A percentile compares a stretch with the other conserved stretches of the same genome.
Evolutionary conservation across 2,797 vertebrate genomes (phyloP).

Genomic region (Bradypodion ventrale): DNA sequence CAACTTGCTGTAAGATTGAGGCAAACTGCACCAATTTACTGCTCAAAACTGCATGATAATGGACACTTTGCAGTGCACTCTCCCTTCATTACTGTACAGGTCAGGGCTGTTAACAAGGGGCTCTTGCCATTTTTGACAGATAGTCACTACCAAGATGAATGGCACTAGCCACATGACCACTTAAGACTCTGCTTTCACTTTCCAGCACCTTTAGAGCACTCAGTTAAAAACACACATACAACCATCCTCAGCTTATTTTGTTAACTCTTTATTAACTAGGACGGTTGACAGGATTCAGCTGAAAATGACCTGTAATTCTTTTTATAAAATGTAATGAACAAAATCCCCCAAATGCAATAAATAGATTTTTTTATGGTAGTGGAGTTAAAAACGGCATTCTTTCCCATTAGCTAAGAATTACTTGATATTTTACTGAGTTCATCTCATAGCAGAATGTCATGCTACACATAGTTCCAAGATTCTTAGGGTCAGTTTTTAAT

Average conservation of each 20-base stretch:
- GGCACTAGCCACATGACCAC: constrained; percentile 88
- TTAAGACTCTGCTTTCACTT: constrained; percentile 84
- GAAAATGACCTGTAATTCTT: constrained; percentile 60
- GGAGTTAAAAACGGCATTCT: constrained; percentile 49
- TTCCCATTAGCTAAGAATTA: constrained; percentile 12
- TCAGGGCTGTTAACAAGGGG: constrained; percentile 87
- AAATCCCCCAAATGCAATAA: constrained; percentile 35
- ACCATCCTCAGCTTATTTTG: constrained; percentile 70
- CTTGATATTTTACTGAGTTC: constrained; percentile 24
- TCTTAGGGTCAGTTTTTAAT: constrained; percentile 1
- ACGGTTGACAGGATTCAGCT: constrained; percentile 70
- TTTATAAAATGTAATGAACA: constrained; percentile 48
- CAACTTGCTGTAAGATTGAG: constrained; percentile 85
- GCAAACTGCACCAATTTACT: constrained; percentile 92
- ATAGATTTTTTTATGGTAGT: constrained; percentile 47
- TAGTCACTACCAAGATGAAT: constrained; percentile 86
- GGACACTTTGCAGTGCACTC: constrained; percentile 85
- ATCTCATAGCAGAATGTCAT: background rate
- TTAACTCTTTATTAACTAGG: constrained; percentile 83
- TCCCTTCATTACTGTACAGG: constrained; percentile 84
- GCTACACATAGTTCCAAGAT: background rate
- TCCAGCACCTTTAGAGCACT: constrained; percentile 79
- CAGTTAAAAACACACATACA: constrained; percentile 62
- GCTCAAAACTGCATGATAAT: constrained; percentile 87
- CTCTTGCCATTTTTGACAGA: constrained; percentile 85